Percentiles rank a stretch among this genome's conserved stretches.
These are phyloP conservation scores for Pelobates fuscus DNA, from an alignment of 2,113 vertebrate genomes.

Conservation along the genomic window DNA sequence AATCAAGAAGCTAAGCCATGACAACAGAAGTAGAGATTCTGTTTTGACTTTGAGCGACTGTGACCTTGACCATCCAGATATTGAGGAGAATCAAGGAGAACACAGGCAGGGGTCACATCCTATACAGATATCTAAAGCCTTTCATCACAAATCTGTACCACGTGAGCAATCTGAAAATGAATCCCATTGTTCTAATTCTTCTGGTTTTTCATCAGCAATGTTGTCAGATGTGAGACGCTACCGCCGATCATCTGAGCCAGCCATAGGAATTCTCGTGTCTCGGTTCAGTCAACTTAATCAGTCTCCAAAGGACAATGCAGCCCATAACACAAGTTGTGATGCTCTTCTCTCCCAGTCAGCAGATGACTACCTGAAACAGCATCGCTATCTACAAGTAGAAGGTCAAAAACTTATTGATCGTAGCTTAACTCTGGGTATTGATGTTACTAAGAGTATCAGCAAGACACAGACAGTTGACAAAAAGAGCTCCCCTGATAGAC, in stretches of 20 bases:
- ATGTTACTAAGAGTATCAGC: slow-evolving; percentile 62
- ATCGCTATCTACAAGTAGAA: slow-evolving; percentile 72
- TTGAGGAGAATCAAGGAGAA: slow-evolving; percentile 64
- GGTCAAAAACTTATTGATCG: slow-evolving; percentile 71
- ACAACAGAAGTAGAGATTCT: slow-evolving; percentile 87
- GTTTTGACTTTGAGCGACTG: slow-evolving; percentile 85
- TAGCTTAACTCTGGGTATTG: slow-evolving; percentile 66
- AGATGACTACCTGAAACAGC: slow-evolving; percentile 70
- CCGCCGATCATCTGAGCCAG: slow-evolving; percentile 81
- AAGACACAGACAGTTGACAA: slow-evolving; percentile 58
- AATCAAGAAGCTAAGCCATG: slow-evolving; percentile 70
- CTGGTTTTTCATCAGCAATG: slow-evolving; percentile 55
- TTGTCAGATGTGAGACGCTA: slow-evolving; percentile 61
- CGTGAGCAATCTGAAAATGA: slow-evolving; percentile 52
- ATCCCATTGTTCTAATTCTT: slow-evolving; percentile 45
- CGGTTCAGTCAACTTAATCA: slow-evolving; percentile 49
- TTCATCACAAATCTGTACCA: slow-evolving; percentile 53
- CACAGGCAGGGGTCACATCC: slow-evolving; percentile 65
- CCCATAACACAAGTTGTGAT: slow-evolving; percentile 81
- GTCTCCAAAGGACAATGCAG: slow-evolving; percentile 52
- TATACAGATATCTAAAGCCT: slow-evolving; percentile 55
- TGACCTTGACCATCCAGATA: slow-evolving; percentile 73
- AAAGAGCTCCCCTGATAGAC: slow-evolving; percentile 62
- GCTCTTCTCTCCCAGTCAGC: slow-evolving; percentile 69
- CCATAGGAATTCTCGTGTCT: slow-evolving; percentile 61